These are phyloP conservation scores for Subanguina moxae DNA, from an alignment of 1,140 invertebrate genomes.

Conservation along the genomic window DNA sequence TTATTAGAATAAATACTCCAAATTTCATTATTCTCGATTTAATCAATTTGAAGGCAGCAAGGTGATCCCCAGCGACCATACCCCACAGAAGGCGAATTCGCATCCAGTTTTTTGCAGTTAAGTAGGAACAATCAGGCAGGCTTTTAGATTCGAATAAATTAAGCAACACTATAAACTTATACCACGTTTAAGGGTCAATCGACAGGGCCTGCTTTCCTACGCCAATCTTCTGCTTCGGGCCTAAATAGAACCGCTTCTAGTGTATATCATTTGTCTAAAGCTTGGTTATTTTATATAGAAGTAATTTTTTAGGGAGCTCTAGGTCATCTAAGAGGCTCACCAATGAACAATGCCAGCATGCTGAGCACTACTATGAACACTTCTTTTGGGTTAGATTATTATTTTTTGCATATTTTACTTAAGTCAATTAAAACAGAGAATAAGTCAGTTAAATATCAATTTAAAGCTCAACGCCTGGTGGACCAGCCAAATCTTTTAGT, in stretches of 20 bases:
- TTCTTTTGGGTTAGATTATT: too few species aligned
- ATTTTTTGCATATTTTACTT: too few species aligned
- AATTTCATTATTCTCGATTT: too few species aligned
- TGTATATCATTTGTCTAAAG: background rate
- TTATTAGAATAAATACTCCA: too few species aligned
- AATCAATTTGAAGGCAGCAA: conserved; percentile 16
- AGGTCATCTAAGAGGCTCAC: background rate
- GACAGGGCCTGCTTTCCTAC: background rate
- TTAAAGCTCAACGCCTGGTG: too few species aligned
- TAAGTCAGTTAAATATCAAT: too few species aligned
- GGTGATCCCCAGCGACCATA: conserved; percentile 34
- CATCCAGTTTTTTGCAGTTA: background rate
- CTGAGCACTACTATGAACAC: too few species aligned
- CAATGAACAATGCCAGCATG: conserved; percentile 2
- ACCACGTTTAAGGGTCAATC: background rate
- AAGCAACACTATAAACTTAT: too few species aligned
- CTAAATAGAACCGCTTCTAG: background rate
- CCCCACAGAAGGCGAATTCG: conserved; percentile 15
- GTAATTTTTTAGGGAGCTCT: background rate
- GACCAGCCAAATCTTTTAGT: background rate
- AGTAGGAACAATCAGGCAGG: background rate
- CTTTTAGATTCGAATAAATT: background rate
- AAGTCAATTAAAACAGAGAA: too few species aligned
- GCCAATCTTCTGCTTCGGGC: background rate
- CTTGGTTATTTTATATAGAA: background rate